Conservation (phyloP, 2,888 invertebrate species). For the Zygothrica quintamaculata region DNA sequence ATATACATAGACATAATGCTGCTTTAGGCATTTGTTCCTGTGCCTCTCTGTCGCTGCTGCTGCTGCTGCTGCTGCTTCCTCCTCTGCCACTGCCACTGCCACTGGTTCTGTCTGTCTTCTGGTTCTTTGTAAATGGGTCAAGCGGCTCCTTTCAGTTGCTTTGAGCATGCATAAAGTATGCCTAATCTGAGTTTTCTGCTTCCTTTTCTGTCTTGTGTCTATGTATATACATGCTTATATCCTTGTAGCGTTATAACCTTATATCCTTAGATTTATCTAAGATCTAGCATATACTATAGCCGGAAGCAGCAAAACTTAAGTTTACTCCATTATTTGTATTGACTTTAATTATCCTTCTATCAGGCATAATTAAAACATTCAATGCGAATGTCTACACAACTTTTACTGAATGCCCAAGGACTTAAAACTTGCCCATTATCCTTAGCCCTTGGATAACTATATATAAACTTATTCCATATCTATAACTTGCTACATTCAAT, state of each 20-base stretch:
- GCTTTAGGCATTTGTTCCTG: constrained; percentile 28
- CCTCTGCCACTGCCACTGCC: too few species aligned
- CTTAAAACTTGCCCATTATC: too few species aligned
- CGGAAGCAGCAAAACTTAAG: constrained; percentile 3
- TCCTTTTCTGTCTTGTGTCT: too few species aligned
- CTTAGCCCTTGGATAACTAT: too few species aligned
- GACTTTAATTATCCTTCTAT: constrained; percentile 42
- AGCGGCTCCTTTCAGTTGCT: constrained; percentile 40
- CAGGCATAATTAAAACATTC: constrained; percentile 13
- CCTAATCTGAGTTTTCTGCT: constrained; percentile 60
- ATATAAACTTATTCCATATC: too few species aligned
- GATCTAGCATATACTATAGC: constrained; percentile 22
- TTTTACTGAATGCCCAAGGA: background rate
- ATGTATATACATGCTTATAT: too few species aligned
- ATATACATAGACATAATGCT: constrained; percentile 58
- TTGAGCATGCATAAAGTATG: constrained; percentile 66
- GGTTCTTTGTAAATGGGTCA: constrained; percentile 59
- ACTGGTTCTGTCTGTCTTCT: constrained; percentile 4
- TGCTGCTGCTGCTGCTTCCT: too few species aligned
- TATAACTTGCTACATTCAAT: too few species aligned
- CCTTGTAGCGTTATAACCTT: too few species aligned
- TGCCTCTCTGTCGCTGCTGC: too few species aligned
- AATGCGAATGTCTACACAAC: background rate
- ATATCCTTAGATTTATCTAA: constrained; percentile 50
- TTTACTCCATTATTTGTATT: constrained; percentile 43